These are phyloP conservation scores for Callipepla californica DNA, from an alignment of 2,113 vertebrate genomes.

Conservation along the genomic window DNA sequence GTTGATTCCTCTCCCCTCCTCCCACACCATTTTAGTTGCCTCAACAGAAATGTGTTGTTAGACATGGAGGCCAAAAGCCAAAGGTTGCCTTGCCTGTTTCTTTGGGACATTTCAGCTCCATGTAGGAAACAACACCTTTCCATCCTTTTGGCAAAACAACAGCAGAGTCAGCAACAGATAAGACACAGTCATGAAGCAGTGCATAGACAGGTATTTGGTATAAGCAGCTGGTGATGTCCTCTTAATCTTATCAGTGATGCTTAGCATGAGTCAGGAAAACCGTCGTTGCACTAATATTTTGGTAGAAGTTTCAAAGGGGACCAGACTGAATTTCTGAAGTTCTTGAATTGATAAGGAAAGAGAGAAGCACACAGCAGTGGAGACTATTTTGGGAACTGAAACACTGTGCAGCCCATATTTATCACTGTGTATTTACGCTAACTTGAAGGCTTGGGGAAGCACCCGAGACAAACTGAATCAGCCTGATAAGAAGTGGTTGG, in stretches of 20 bases:
- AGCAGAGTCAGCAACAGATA: not conserved
- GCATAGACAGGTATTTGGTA: not conserved
- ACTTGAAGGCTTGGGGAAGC: not conserved
- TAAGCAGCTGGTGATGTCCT: not conserved
- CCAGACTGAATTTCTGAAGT: not conserved
- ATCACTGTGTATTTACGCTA: not conserved
- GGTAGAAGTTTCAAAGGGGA: not conserved
- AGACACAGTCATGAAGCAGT: not conserved
- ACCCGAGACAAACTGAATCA: not conserved
- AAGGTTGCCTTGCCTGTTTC: not conserved
- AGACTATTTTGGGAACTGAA: not conserved
- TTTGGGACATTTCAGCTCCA: not conserved
- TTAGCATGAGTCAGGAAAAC: not conserved
- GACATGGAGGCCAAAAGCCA: not conserved
- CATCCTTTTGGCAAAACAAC: not conserved
- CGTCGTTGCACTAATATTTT: not conserved
- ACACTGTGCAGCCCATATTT: not conserved
- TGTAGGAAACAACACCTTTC: not conserved
- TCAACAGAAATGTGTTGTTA: not conserved
- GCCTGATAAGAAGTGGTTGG: not conserved
- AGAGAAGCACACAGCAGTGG: not conserved
- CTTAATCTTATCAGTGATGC: not conserved
- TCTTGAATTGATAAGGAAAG: not conserved
- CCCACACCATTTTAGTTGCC: not conserved
- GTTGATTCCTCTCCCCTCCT: not conserved